Conservation (phyloP, 2,113 vertebrate species). For the Lates calcarifer region DNA sequence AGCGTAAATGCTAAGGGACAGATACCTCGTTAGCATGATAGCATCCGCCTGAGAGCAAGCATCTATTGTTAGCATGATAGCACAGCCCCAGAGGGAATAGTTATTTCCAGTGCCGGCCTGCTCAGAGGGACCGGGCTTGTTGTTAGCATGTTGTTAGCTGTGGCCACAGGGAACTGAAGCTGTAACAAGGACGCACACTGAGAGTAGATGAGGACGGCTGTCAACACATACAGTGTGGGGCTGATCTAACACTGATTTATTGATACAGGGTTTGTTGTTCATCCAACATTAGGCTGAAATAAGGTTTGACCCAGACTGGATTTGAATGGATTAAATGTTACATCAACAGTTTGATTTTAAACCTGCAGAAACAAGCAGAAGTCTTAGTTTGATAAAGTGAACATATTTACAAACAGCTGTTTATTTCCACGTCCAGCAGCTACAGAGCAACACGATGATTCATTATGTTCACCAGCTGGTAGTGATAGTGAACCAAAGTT, state of each 20-base stretch:
- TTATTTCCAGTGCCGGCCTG: slow-evolving; percentile 43
- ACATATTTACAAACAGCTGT: too few species aligned
- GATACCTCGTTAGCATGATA: slow-evolving; percentile 78
- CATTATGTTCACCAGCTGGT: too few species aligned
- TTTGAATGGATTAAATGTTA: neutral
- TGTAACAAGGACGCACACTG: slow-evolving; percentile 24
- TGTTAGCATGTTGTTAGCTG: slow-evolving; percentile 56
- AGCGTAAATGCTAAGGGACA: slow-evolving; percentile 75
- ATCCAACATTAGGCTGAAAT: too few species aligned
- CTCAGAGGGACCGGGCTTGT: slow-evolving; percentile 26
- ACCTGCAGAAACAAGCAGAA: too few species aligned
- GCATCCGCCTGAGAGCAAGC: slow-evolving; percentile 47
- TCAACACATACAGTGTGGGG: neutral
- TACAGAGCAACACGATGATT: too few species aligned
- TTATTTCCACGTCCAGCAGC: too few species aligned
- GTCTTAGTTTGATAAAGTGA: too few species aligned
- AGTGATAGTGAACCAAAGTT: too few species aligned
- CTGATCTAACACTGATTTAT: neutral
- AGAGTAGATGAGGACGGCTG: neutral
- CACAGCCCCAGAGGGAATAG: slow-evolving; percentile 25
- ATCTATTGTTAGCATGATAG: slow-evolving; percentile 73
- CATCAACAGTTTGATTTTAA: neutral
- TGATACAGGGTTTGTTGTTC: neutral
- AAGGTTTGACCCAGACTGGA: too few species aligned
- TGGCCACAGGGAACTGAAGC: neutral